Conservation (phyloP, 2,797 vertebrate genomes). For the Rhinoraja longicauda region DNA sequence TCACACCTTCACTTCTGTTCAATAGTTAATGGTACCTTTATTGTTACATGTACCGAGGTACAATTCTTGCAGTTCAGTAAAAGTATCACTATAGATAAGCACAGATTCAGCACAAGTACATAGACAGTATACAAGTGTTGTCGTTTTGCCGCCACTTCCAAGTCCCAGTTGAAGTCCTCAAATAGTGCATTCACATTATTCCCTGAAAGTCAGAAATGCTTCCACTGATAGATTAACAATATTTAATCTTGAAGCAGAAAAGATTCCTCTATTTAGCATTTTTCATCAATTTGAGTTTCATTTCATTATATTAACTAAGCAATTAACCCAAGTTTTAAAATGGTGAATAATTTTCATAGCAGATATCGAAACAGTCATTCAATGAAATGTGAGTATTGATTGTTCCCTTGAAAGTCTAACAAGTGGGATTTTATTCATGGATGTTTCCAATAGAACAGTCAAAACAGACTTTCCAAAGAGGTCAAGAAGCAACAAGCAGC, state of each 20-base stretch:
- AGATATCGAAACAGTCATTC: not conserved
- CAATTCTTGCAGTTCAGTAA: too few relatives aligned
- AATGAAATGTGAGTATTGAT: not conserved
- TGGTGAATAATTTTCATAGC: not conserved
- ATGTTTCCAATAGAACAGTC: not conserved
- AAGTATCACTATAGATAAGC: too few relatives aligned
- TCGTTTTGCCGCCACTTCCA: too few relatives aligned
- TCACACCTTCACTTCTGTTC: too few relatives aligned
- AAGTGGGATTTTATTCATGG: not conserved
- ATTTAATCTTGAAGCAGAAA: not conserved
- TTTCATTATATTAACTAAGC: not conserved
- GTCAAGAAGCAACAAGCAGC: not conserved
- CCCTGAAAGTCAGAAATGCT: not conserved
- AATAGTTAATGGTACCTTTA: too few relatives aligned
- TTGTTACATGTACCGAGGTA: too few relatives aligned
- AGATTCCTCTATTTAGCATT: not conserved
- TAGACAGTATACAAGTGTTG: too few relatives aligned
- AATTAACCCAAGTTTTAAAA: not conserved
- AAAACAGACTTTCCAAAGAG: not conserved
- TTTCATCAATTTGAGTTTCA: not conserved
- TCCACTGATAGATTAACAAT: not conserved
- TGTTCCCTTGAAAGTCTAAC: not conserved
- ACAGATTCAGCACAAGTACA: too few relatives aligned
- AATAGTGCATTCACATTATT: not conserved
- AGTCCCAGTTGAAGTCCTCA: not conserved